Base-by-base conservation (phyloP, 2,797 vertebrate species). In the Margarornis squamiger region DNA sequence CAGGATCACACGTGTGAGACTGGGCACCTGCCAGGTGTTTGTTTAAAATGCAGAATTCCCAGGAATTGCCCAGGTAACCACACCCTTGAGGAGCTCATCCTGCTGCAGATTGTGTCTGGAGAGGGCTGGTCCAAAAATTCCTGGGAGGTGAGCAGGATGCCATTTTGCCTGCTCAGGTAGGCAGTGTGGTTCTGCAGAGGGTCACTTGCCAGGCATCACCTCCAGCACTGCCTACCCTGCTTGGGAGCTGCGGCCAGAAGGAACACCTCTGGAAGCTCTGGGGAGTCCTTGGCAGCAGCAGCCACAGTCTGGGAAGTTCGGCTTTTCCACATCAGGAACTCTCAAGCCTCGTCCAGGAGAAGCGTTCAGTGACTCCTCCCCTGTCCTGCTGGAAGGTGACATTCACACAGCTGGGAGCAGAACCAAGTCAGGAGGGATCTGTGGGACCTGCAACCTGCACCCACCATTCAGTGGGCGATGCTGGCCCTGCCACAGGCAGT, bases 391-490 rank as follows among this genome's bases (percentile, higher is more conserved):
- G 34, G 19, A 23, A 63, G 80, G 57, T 30, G 79, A 38, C 3
- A 41, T 20, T n/a, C 12, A 21, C 14, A 5, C 74, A 3, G 4
- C 68, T 30, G 3, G 22, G 34, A 61, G 11, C 3, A 3, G 82
- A 32, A 9, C 67, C 20, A 2, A 8, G n/a, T 19, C 12, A 3
- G 32, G 63, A 45, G 48, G 43, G 34, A 51, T 27, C n/a, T 5
- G 27, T 12, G 3, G 20, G 45, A 71, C 48, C 45, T 9, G 23
- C 1, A 2, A 5, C 4, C 10, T 4, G 14, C 29, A 14, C 36
- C 45, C 41, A 23, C 1, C 6, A 0, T 8, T 58, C 24, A 14
- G 3, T 0, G 2, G 59, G 51, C 2, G 3, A 4, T 14, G 41
- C 66, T 0, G 2, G 19, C 66, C 51, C 24, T 36, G 4, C 27